Base-by-base conservation (phyloP, 2,797 vertebrate genomes). In the Podargus strigoides region DNA sequence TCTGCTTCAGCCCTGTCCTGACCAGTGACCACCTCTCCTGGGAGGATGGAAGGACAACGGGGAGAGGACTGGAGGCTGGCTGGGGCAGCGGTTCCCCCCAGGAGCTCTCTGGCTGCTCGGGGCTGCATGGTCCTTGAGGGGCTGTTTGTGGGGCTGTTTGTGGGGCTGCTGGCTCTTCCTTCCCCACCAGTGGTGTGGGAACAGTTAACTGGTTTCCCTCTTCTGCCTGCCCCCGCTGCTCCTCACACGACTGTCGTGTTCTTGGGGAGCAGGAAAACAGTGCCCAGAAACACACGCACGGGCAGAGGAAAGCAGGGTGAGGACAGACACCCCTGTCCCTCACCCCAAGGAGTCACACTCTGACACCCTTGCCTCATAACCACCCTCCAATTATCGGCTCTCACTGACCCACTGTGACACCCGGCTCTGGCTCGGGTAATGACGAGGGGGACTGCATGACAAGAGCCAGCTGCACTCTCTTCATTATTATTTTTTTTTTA, bases 1-100 rank as follows among this genome's bases (percentile, higher is more conserved):
- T 22, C 70, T 42, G 44, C 49, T n/a, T 24, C 26, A 17, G 50
- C 7, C 18, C 70, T 3, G 0, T 6, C 28, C 37, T 8, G 28
- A 22, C 44, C 3, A 2, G 5, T 0, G 12, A 3, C 5, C 24
- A 19, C 11, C 6, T 20, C 7, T 18, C 11, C 0, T n/a, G n/a
- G 49, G 34, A 52, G 46, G 60, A 3, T 4, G 17, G 37, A 24
- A 21, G 37, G 59, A 26, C 34, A 5, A 20, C 6, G 6, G 4
- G 41, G 58, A 24, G 59, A 10, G 50, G n/a, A 11, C 11, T 3
- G 10, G 20, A 12, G 13, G 1, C 36, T 3, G 16, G 32, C 53
- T 3, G 10, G 18, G 70, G 42, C 60, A 37, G 23, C 0, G 0
- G 13, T 3, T 4, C 24, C 9, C n/a, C n/a, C 22, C 19, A 3